phyloP scores from a whole-genome alignment of 92 coral and sea anemone genomes.

The Pocillopora grandis region DNA sequence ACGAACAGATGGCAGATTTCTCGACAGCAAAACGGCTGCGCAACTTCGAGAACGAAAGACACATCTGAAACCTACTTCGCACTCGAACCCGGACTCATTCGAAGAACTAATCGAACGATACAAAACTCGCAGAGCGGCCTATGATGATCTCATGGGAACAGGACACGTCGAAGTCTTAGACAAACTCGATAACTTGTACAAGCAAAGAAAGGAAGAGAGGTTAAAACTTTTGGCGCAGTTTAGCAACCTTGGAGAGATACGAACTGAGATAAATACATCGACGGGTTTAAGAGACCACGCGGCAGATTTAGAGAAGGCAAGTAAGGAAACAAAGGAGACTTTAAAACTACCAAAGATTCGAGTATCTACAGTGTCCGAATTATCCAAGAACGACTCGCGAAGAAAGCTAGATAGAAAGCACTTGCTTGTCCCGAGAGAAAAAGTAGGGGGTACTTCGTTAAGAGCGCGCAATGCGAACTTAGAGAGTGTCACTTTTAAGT shows the following conservation, averaged over 20 bases:
- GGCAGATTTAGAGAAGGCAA: constrained; percentile 23
- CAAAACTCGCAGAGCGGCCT: constrained; percentile 54
- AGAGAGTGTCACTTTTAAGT: neutral
- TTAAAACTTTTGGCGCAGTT: constrained; percentile 16
- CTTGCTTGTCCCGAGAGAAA: constrained; percentile 36
- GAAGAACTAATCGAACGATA: constrained; percentile 67
- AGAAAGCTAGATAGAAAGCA: constrained; percentile 29
- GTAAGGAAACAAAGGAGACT: constrained; percentile 24
- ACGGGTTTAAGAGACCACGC: constrained; percentile 33
- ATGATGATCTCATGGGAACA: constrained; percentile 53
- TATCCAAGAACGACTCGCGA: constrained; percentile 16
- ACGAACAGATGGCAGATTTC: constrained; percentile 6
- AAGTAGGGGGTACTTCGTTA: constrained; percentile 11
- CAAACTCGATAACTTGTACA: constrained; percentile 68
- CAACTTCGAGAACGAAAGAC: neutral
- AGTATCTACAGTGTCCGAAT: constrained; percentile 32
- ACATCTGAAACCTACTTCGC: too few relatives aligned
- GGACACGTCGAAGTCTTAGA: constrained; percentile 58
- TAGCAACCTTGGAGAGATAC: constrained; percentile 38
- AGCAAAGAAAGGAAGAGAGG: constrained; percentile 55
- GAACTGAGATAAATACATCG: constrained; percentile 30
- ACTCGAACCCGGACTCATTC: constrained; percentile 59
- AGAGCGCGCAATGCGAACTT: neutral
- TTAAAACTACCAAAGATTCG: constrained; percentile 37
- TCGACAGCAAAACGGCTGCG: constrained; percentile 13